Evolutionary conservation across 2,888 invertebrate species (phyloP), one percentile per base, ranked within the genome.

Genomic region (Aspidiotus rigidus): DNA sequence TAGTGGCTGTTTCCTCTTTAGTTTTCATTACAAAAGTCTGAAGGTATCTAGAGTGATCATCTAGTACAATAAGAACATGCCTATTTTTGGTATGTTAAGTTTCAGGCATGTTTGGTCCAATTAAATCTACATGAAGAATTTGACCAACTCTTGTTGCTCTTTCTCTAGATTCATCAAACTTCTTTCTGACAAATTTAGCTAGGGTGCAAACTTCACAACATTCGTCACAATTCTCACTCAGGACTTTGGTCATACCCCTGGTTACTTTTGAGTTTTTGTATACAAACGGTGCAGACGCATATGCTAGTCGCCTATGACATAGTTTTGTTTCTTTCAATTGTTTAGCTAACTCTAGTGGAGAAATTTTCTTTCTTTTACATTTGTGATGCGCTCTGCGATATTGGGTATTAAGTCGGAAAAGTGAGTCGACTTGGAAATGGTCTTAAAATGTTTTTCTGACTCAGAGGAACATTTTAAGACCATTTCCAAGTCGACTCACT

Each of bases 101-200:
- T 56, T 11, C n/a, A 15, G 56, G 56, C 13, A 8, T 56, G 8
- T 13, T 56, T 16, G 56, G 56, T 15, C 56, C 56, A 56, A 56
- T 56, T n/a, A 56, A 56, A n/a, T 56, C 56, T 15, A 11, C 13
- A n/a, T 56, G 56, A 8, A 56, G n/a, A 56, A 56, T 56, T 56
- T 56, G n/a, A 56, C 56, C 13, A 15, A 16, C n/a, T 56, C 56
- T 11, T 15, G 9, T n/a, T n/a, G n/a, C n/a, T n/a, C n/a, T n/a
- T n/a, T n/a, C n/a, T n/a, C n/a, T n/a, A n/a, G n/a, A n/a, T 56
- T 56, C 15, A 8, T 56, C n/a, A 56, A 56, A 56, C 13, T 15
- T 16, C 16, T 56, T 56, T 56, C 56, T 56, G 9, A 16, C 16
- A 56, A 56, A 16, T 56, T 56, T 56, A 8, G 56, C 56, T n/a